phyloP scores from a whole-genome alignment of 2,797 vertebrate genomes.

The Rhyacichthys aspro region DNA sequence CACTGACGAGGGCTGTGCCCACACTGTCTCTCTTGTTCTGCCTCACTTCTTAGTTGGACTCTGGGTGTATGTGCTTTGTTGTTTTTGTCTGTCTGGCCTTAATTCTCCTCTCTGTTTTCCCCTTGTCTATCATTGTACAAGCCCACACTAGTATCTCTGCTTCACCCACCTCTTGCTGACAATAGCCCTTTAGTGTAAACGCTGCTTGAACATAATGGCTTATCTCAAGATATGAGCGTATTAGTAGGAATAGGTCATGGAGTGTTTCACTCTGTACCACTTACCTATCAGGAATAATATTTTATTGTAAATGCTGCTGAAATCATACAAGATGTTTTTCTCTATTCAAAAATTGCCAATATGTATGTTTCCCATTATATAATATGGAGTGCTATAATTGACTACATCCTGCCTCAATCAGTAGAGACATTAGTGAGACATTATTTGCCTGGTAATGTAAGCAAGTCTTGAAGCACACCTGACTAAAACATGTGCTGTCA shows the following conservation, averaged over 20 bases:
- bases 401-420: too few species aligned
- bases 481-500: too few species aligned
- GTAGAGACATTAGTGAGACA: too few species aligned
- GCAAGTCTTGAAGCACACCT: too few species aligned
- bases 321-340: too few species aligned
- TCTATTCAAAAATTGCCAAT: too few species aligned
- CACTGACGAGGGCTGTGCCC: slow-evolving; percentile 43
- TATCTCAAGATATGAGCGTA: slow-evolving; percentile 57
- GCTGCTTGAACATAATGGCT: slow-evolving; percentile 56
- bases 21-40: slow-evolving; percentile 59
- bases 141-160: slow-evolving; percentile 45
- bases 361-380: too few species aligned
- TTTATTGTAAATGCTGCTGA: too few species aligned
- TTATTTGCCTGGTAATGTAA: too few species aligned
- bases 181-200: slow-evolving; percentile 65
- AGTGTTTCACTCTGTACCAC: slow-evolving; percentile 9
- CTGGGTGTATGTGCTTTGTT: slow-evolving; percentile 30
- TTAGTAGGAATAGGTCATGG: slow-evolving; percentile 32
- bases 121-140: slow-evolving; percentile 24
- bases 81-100: slow-evolving; percentile 39
- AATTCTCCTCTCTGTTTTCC: slow-evolving; percentile 42
- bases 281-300: slow-evolving; percentile 1
- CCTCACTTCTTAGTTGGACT: slow-evolving; percentile 46
- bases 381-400: too few species aligned
- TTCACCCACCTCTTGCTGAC: slow-evolving; percentile 62